Base-by-base conservation (phyloP, 2,113 vertebrate species). In the Aptenodytes forsteri region DNA sequence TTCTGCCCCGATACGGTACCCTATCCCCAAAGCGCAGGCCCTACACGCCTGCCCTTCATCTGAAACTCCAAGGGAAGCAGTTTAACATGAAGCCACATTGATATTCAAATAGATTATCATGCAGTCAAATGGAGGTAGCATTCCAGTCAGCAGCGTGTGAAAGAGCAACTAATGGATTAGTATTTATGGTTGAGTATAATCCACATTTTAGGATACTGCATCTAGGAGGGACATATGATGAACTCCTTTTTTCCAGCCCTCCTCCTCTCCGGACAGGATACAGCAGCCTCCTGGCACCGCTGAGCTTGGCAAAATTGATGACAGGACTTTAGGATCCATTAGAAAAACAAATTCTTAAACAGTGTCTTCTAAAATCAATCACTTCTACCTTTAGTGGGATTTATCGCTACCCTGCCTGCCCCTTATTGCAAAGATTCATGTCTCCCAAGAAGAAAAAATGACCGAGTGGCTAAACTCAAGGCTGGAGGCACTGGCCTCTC, bases 31-130 rank as follows among this genome's bases (percentile, higher is more conserved):
- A 93, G 89, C 76, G 0, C 93, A 78, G 73, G 64, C 93, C 94
- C 67, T 91, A 52, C 85, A 89, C 16, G 66, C 89, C 92, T 94
- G 83, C 94, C 83, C 97, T 96, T 98, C 97, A 97, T 97, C 97
- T 95, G 67, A 90, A 93, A 82, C 93, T 97, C 93, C 96, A 81
- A 97, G 96, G 93, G 78, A 97, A 95, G 96, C 91, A 62, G 64
- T 97, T 98, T 96, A 93, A 96, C 97, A 97, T 79, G 93, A 87
- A 96, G 73, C 94, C 58, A 46, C 97, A 97, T 97, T 98, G 97
- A 97, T 97, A 98, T 98, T 98, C 97, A 98, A 98, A 98, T 98
- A 77, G 95, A 96, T 98, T 98, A 84, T 97, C 84, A 84, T 73
- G 96, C 96, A 83, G 86, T 95, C 91, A 93, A 97, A 97, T 94